These are phyloP conservation scores for Ochropacha duplaris DNA, from an alignment of 2,888 invertebrate genomes.

Conservation along the genomic window DNA sequence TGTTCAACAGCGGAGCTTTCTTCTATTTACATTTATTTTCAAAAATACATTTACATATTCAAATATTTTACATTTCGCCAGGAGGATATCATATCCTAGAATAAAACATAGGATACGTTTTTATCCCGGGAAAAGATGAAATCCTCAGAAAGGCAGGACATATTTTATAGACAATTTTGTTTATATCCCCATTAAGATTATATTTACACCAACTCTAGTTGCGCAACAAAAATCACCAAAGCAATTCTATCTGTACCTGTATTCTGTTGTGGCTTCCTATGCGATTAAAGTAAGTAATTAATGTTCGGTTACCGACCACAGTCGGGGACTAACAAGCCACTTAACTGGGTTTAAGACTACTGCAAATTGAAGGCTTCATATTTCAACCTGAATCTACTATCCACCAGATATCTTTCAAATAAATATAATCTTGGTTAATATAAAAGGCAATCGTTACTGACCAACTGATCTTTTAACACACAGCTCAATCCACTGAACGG, in stretches of 20 bases:
- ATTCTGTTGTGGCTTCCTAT: constrained; percentile 11
- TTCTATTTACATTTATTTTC: too few species aligned
- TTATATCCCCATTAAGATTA: neutral
- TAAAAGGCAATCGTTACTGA: too few species aligned
- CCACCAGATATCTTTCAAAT: neutral
- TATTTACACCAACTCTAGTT: neutral
- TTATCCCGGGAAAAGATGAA: too few species aligned
- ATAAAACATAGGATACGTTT: too few species aligned
- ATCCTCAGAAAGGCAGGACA: too few species aligned
- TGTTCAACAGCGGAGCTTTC: too few species aligned
- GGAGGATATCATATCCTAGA: too few species aligned
- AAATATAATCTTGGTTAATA: neutral
- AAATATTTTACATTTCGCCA: too few species aligned
- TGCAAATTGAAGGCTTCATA: neutral
- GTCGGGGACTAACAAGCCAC: constrained; percentile 9
- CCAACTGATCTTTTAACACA: too few species aligned
- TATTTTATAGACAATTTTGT: too few species aligned
- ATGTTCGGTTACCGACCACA: constrained; percentile 15
- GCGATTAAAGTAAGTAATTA: constrained; percentile 32
- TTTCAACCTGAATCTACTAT: neutral
- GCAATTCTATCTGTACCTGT: neutral
- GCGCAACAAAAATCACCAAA: neutral
- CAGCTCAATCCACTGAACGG: too few species aligned
- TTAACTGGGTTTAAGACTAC: neutral
- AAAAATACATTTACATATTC: too few species aligned